phyloP scores from a whole-genome alignment of 2,113 vertebrate genomes.

The Danio rerio region DNA sequence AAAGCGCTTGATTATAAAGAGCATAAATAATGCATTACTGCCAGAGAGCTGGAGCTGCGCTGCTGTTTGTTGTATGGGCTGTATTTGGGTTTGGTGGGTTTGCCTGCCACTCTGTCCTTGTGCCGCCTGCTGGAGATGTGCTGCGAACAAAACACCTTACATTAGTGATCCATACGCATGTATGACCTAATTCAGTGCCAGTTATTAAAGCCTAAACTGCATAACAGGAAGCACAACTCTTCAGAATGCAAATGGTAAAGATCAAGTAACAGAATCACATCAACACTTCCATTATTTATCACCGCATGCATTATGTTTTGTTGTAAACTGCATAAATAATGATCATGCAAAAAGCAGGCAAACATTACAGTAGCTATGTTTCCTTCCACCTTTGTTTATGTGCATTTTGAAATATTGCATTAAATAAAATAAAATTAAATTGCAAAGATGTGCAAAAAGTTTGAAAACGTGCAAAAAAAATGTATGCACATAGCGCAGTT shows the following conservation, averaged over 20 bases:
- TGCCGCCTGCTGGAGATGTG: conserved; percentile 99
- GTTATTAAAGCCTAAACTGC: neutral
- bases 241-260: neutral
- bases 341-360: neutral
- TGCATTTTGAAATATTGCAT: neutral
- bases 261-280: conserved; percentile 8
- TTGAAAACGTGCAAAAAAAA: too few relatives aligned
- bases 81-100: conserved; percentile 95
- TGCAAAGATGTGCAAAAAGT: too few relatives aligned
- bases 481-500: too few relatives aligned
- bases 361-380: neutral
- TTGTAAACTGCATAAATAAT: conserved; percentile 12
- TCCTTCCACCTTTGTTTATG: too few relatives aligned
- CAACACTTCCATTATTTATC: conserved; percentile 6
- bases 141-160: conserved; percentile 73
- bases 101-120: conserved; percentile 96
- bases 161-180: neutral
- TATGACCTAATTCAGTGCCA: neutral
- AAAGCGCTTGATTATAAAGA: conserved; percentile 47
- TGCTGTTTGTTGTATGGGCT: conserved; percentile 95
- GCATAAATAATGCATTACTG: conserved; percentile 78
- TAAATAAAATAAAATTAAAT: too few relatives aligned
- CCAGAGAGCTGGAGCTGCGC: conserved; percentile 83
- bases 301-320: neutral
- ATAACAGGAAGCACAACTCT: neutral